Evolutionary conservation across 2,888 invertebrate genomes (phyloP).

Genomic region (Pinctada fucata): DNA sequence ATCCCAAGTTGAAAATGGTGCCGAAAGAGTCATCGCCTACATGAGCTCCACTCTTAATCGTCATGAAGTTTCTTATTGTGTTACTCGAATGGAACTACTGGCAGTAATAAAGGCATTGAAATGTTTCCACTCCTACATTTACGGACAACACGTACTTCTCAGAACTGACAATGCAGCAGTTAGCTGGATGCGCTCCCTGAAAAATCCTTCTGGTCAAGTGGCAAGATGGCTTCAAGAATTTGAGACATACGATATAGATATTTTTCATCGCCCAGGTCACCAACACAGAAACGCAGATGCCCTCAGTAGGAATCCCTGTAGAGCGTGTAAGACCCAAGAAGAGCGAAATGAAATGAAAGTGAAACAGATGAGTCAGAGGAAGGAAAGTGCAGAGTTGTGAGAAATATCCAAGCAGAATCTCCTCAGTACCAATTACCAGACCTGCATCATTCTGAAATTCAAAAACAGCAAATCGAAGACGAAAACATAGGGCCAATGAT

Average conservation of each 20-base stretch:
- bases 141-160: not conserved
- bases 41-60: not conserved
- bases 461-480: not conserved
- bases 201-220: not conserved
- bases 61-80: not conserved
- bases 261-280: not conserved
- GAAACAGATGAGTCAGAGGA: not conserved
- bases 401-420: not conserved
- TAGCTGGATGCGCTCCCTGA: not conserved
- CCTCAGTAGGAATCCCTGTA: not conserved
- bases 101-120: not conserved
- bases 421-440: not conserved
- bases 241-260: not conserved
- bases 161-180: slow-evolving; percentile 1
- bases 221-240: not conserved
- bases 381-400: not conserved
- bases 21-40: not conserved
- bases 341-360: not conserved
- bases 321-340: not conserved
- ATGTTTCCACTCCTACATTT: not conserved
- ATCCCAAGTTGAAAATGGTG: not conserved
- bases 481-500: not conserved
- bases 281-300: slow-evolving; percentile 22
- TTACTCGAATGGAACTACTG: not conserved
- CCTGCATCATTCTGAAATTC: not conserved